Evolutionary conservation across 2,797 vertebrate species (phyloP).

Genomic region (Rhodeus uyekii): DNA sequence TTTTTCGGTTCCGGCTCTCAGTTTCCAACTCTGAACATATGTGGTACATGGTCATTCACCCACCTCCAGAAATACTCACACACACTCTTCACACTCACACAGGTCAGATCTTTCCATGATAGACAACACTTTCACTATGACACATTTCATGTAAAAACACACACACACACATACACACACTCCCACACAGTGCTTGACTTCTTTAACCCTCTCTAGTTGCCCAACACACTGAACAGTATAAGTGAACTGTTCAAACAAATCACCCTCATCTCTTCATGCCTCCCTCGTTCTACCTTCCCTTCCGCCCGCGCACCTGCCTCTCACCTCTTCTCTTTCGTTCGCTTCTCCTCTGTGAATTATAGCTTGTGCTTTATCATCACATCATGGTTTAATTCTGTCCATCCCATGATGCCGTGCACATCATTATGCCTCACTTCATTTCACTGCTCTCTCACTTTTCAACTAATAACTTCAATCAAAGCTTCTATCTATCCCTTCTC

Average conservation of each 20-base stretch:
- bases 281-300: slow-evolving; percentile 39
- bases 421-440: slow-evolving; percentile 23
- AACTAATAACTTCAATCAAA: neutral
- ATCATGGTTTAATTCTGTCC: slow-evolving; percentile 38
- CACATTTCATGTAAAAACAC: slow-evolving; percentile 28
- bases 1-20: neutral
- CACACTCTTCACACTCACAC: slow-evolving; percentile 8
- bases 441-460: neutral
- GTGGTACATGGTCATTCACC: neutral
- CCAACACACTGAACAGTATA: slow-evolving; percentile 50
- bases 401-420: slow-evolving; percentile 39
- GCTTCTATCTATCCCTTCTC: neutral
- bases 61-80: slow-evolving; percentile 25
- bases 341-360: slow-evolving; percentile 35
- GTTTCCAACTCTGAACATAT: neutral
- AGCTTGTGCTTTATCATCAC: slow-evolving; percentile 43
- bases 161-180: slow-evolving; percentile 36
- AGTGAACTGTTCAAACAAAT: slow-evolving; percentile 61
- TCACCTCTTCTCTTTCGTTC: slow-evolving; percentile 35
- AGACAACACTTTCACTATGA: slow-evolving; percentile 8
- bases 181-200: slow-evolving; percentile 37
- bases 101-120: neutral
- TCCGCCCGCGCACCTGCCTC: slow-evolving; percentile 35
- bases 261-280: slow-evolving; percentile 42
- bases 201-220: slow-evolving; percentile 57